Evolutionary conservation across 2,113 vertebrate species (phyloP), one percentile per base, ranked within the genome.

Genomic region (Tenebrosternarchus preto): DNA sequence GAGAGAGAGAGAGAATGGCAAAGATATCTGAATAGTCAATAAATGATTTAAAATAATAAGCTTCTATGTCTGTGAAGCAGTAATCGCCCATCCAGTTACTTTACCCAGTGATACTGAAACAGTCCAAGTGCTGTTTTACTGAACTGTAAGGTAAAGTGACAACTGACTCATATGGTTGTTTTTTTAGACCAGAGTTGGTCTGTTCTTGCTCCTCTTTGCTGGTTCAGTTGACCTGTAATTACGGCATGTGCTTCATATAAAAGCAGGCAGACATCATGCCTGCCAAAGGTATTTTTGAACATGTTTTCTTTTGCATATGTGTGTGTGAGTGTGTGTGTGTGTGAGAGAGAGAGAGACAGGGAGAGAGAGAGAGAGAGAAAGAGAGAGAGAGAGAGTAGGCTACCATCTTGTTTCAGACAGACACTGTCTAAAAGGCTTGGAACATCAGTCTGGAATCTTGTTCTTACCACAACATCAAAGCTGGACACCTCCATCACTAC

Each of bases 61-160:
- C 63, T 53, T 57, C 43, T 36, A 67, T 56, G 22, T 50, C 25
- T 43, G 53, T 15, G 64, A 69, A 31, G 76, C 64, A 78, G 57
- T 78, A 57, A 68, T 24, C 36, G 17, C 25, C 64, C n/a, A 36
- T 69, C 68, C 29, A 20, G n/a, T 39, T 68, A 29, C 76, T 69
- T 69, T 69, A 78, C 50, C 56, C 63, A 77, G n/a, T 33, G 57
- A 78, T 78, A 69, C 9, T 67, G 53, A 57, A 50, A 24, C 50
- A 69, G 50, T n/a, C n/a, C n/a, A n/a, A 78, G 19, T 31, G 31
- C 46, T 69, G 43, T 53, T 57, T 69, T 24, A 56, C 29, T 39
- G 50, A 69, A 55, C 39, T 55, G 36, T 59, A 68, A 55, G 61
- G 25, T 66, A 33, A 66, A 67, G 17, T 20, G 25, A 60, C 3